These are phyloP conservation scores for Etheostoma cragini DNA, from an alignment of 2,113 vertebrate species.

Conservation along the genomic window DNA sequence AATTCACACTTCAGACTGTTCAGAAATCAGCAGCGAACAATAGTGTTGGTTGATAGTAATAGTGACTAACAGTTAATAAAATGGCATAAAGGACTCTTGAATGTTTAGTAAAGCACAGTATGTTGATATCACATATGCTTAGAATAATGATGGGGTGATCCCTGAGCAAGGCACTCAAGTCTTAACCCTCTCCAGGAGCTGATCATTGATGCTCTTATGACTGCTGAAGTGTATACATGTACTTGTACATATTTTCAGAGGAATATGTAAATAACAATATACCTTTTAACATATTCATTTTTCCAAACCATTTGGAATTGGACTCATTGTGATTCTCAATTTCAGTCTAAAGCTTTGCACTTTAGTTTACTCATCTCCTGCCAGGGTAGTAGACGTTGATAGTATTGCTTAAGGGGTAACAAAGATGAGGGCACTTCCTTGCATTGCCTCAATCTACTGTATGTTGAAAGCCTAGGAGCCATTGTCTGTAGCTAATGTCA, in stretches of 20 bases:
- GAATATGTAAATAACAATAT: background rate
- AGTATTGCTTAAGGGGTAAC: constrained; percentile 44
- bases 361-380: background rate
- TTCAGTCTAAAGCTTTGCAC: background rate
- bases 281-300: background rate
- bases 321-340: background rate
- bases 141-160: background rate
- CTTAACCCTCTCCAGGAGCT: background rate
- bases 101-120: background rate
- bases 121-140: background rate
- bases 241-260: background rate
- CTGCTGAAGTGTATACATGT: background rate
- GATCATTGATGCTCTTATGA: background rate
- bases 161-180: background rate
- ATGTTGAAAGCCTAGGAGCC: constrained; percentile 45
- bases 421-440: constrained; percentile 52
- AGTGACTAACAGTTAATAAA: background rate
- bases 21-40: background rate
- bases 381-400: background rate
- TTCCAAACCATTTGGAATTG: background rate
- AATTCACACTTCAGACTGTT: background rate
- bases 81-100: background rate
- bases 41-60: background rate
- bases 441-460: constrained; percentile 24
- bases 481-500: constrained; percentile 28